Base-by-base conservation (phyloP, 2,113 vertebrate genomes). In the Gymnarchus niloticus region DNA sequence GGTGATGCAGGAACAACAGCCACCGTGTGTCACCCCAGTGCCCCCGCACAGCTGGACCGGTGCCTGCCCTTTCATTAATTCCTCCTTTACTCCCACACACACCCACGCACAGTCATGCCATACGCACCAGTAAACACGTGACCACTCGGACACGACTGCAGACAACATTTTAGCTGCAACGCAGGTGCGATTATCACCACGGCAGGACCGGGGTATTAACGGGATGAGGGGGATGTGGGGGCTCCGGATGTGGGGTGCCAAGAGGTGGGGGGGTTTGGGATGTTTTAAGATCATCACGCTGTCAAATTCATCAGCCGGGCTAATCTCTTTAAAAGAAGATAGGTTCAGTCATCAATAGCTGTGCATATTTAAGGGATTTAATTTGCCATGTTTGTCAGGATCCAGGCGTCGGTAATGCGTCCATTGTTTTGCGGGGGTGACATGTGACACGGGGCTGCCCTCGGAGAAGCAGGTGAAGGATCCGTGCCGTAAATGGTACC, bases 381-480 rank as follows among this genome's bases (percentile, higher is more conserved):
- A 90, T 88, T 90, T 87, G 78, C 83, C 56, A 83, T 90, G 86
- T 88, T 90, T 90, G 87, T 73, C 78, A 90, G 83, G 85, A 83
- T 85, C 85, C 69, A 91, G 93, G 59, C 91, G 92, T 92, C 93
- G 94, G 95, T 94, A 95, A 96, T 94, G 93, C 93, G 89, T 89
- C 91, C 94, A 94, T 96, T 96, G 95, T 96, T 95, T 88, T 84
- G 83, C 93, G 92, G 92, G 90, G 92, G 94, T 88, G 88, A 88
- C 93, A 91, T 90, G 93, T 92, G 90, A 93, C 90, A 93, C 93
- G 93, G 92, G 92, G 91, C 93, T 93, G 93, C 95, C 93, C 94
- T 56, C 93, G 93, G 94, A 94, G 94, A 91, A 94, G 94, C 95
- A 96, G 95, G 95, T 96, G 95, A 96, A 95, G 94, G 94, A 93